Percentiles rank a stretch among this genome's conserved stretches.
Evolutionary conservation across 2,113 vertebrate species (phyloP).

Genomic region (Catharus fuscescens): DNA sequence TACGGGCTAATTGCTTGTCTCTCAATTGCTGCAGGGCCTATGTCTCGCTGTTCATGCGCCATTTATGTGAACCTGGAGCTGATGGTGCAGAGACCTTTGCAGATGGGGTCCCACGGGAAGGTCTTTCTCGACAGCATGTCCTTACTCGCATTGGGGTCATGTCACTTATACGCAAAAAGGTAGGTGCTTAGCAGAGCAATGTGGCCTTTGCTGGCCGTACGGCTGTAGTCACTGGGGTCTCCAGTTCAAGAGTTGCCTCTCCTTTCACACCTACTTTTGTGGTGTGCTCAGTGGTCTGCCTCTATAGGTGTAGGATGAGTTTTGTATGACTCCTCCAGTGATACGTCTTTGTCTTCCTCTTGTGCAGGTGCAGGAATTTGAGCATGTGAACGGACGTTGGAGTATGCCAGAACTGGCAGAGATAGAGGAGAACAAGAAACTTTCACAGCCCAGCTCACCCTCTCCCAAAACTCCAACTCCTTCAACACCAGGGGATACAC

Average conservation of each 20-base stretch:
- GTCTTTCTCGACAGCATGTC: conserved; percentile 94
- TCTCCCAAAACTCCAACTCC: conserved; percentile 83
- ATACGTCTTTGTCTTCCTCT: fast-evolving
- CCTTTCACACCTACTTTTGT: background rate
- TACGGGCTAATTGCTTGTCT: background rate
- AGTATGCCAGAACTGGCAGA: conserved; percentile 98
- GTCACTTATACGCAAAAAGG: conserved; percentile 98
- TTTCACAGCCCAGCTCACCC: conserved; percentile 87
- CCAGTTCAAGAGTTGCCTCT: background rate
- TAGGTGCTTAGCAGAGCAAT: background rate
- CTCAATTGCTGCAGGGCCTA: conserved; percentile 82
- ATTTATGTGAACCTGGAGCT: conserved; percentile 95
- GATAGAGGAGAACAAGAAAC: conserved; percentile 94
- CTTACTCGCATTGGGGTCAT: conserved; percentile 97
- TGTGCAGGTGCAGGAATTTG: conserved; percentile 94
- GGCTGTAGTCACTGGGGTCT: background rate
- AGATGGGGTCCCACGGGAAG: conserved; percentile 95
- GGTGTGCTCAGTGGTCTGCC: background rate
- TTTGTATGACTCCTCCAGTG: background rate
- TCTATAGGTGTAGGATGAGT: background rate
- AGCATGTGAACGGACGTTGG: conserved; percentile 97
- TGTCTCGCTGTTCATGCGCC: conserved; percentile 96
- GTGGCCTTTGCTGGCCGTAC: background rate
- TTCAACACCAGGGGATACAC: conserved; percentile 93
- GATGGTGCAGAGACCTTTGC: conserved; percentile 98